Evolutionary conservation across 2,888 invertebrate species (phyloP).

Genomic region (Rhaphigaster nebulosa): DNA sequence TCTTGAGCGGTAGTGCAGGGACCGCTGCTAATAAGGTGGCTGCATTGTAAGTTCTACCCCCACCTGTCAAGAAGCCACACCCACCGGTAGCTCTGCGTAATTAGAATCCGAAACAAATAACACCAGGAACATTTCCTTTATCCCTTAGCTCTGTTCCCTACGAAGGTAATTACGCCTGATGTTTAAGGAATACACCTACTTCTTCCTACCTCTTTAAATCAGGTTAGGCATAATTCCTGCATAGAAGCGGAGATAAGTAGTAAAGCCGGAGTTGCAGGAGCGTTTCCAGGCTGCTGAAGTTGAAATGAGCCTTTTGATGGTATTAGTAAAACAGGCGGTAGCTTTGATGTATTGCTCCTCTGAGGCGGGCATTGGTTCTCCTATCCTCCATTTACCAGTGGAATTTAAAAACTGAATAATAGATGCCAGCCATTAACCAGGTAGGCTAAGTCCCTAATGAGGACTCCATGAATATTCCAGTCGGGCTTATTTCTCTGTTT

Average conservation of each 20-base stretch:
- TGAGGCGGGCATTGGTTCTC: background rate
- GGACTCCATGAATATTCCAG: constrained; percentile 24
- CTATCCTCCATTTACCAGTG: background rate
- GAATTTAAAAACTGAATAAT: constrained; percentile 46
- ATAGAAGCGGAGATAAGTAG: background rate
- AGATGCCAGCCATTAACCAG: constrained; percentile 15
- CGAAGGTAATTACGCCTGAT: background rate
- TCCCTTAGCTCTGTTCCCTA: too few relatives aligned
- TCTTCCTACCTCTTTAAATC: background rate
- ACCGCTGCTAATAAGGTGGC: too few relatives aligned
- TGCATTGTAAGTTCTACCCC: too few relatives aligned
- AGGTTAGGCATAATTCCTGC: background rate
- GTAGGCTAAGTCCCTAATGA: constrained; percentile 21
- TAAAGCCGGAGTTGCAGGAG: background rate
- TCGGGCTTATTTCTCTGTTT: constrained; percentile 11
- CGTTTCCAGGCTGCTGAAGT: constrained; percentile 9
- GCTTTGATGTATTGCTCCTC: background rate
- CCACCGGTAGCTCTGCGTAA: too few relatives aligned
- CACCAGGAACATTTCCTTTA: too few relatives aligned
- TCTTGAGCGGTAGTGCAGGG: too few relatives aligned
- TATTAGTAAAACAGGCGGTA: background rate
- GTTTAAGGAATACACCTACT: background rate
- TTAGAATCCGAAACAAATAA: too few relatives aligned
- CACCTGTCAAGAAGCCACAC: too few relatives aligned
- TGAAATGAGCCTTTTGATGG: constrained; percentile 4